Base-by-base conservation (phyloP, 2,113 vertebrate species). In the Amphiprion percula region DNA sequence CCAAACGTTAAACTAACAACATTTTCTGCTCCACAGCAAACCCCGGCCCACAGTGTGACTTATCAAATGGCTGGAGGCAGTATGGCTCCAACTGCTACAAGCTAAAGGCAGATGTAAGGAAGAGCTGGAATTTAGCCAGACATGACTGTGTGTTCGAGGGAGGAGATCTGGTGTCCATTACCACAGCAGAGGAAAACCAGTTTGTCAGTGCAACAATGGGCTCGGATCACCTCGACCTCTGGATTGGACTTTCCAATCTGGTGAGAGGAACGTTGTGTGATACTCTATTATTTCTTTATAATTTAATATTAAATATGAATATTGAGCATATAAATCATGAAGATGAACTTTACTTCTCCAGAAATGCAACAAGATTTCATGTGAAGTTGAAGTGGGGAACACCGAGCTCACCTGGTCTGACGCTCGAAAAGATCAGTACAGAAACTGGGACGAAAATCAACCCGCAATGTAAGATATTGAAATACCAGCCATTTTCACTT, bases 241-340 rank as follows among this genome's bases (percentile, higher is more conserved):
- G 95, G 95, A 92, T 95, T 3, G 95, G 95, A 0, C 79, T 87
- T n/a, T 94, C 94, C 68, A 95, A 93, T 2, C 77, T 95, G 92
- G 95, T 95, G 87, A 90, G 86, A 50, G 19, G 26, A 68, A 30
- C 46, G 15, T 1, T 11, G 24, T 10, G 59, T 5, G 4, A 4
- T 4, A 17, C 44, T 53, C 14, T 14, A 6, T 10, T 49, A 10
- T 11, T 30, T 37, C 3, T n/a, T 41, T 21, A 3, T 16, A 6
- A 9, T 55, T 9, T 44, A 9, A 11, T 46, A 2, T 46, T 3
- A 62, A 9, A 9, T 46, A 2, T 46, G 3, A 69, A 30, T 30
- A 30, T 4, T 30, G 30, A 19, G 11, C 10, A 0, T 1, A 23
- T 53, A 2, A 26, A 46, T 3, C n/a, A 6, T 64, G 21, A 82